These are phyloP conservation scores for Pterocles orientalis DNA, from an alignment of 2,113 vertebrate species.

Conservation along the genomic window DNA sequence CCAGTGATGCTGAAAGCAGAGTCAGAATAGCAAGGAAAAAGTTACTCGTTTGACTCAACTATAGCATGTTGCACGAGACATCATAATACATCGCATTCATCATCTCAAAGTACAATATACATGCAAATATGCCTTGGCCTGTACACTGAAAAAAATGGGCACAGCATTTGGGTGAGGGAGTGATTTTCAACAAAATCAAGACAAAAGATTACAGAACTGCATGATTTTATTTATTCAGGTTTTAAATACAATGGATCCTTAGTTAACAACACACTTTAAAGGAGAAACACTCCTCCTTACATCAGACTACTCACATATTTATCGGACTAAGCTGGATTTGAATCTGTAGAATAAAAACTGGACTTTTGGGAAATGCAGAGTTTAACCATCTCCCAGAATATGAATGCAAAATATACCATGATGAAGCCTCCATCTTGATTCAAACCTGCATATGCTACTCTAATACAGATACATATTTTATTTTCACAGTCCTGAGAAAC, in stretches of 20 bases:
- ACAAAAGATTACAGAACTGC: background rate
- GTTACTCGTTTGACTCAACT: background rate
- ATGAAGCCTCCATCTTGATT: background rate
- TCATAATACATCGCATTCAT: background rate
- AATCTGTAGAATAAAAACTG: background rate
- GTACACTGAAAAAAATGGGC: background rate
- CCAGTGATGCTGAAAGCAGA: conserved; percentile 86
- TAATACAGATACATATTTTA: background rate
- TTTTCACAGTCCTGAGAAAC: background rate
- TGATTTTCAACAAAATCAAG: background rate
- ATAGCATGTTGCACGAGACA: background rate
- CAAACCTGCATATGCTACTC: background rate
- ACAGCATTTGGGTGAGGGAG: background rate
- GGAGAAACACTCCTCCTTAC: background rate
- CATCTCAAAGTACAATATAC: background rate
- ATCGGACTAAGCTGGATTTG: background rate
- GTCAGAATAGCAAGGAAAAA: background rate
- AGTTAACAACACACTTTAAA: background rate
- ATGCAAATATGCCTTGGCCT: background rate
- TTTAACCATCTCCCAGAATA: background rate
- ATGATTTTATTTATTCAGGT: background rate
- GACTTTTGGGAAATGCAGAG: background rate
- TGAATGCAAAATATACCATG: background rate
- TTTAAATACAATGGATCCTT: background rate
- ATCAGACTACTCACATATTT: background rate